Conservation (phyloP, 2,888 invertebrate genomes). For the Drosophila meridiana region DNA sequence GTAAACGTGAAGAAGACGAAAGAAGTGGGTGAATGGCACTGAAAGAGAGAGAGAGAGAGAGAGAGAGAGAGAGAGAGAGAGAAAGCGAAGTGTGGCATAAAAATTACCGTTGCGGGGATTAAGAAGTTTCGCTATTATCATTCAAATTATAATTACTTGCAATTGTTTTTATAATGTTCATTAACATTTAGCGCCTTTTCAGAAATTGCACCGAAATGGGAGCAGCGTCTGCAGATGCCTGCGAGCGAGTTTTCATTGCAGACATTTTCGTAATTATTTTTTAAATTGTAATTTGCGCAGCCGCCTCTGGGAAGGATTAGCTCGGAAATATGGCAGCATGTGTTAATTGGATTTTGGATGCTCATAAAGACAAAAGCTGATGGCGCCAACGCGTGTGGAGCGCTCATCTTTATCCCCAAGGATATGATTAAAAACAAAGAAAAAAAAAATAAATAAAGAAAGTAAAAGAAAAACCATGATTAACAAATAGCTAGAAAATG, state of each 20-base stretch:
- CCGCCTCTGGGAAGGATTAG: slow-evolving; percentile 69
- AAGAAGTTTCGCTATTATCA: slow-evolving; percentile 81
- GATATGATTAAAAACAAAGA: background rate
- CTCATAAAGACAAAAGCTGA: slow-evolving; percentile 62
- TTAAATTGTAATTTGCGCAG: slow-evolving; percentile 75
- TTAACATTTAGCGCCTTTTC: slow-evolving; percentile 79
- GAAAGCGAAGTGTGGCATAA: slow-evolving; percentile 48
- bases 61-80: background rate
- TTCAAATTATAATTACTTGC: slow-evolving; percentile 82
- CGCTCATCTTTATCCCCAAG: slow-evolving; percentile 6
- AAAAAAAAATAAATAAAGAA: background rate
- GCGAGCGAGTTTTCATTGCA: slow-evolving; percentile 58
- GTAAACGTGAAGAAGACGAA: slow-evolving; percentile 9
- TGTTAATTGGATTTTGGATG: slow-evolving; percentile 71
- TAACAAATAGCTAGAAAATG: background rate
- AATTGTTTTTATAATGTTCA: slow-evolving; percentile 80
- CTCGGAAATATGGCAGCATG: slow-evolving; percentile 67
- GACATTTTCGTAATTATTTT: slow-evolving; percentile 79
- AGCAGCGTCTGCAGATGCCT: slow-evolving; percentile 48
- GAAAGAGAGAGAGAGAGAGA: background rate
- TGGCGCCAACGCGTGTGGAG: slow-evolving; percentile 7
- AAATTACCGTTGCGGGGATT: slow-evolving; percentile 80
- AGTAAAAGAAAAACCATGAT: background rate
- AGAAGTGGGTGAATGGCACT: background rate
- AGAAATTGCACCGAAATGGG: slow-evolving; percentile 63